Percentiles rank a stretch among this genome's conserved stretches.
Conservation (phyloP, 64 coral and sea anemone genomes). For the Montipora sp. region DNA sequence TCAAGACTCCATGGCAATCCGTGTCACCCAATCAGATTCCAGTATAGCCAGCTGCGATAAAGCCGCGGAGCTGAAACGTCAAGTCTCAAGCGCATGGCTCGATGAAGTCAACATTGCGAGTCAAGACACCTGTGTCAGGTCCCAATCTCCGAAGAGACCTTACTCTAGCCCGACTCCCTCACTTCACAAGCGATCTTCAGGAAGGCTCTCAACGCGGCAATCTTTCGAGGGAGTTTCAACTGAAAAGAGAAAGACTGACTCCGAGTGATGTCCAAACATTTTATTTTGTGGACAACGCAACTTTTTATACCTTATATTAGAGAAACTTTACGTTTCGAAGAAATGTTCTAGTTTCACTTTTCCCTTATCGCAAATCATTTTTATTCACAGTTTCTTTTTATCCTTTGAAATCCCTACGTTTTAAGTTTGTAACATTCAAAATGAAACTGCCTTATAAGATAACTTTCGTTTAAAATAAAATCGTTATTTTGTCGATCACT, state of each 20-base stretch:
- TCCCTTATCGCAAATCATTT: neutral
- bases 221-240: conserved; percentile 10
- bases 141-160: neutral
- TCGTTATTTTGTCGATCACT: too few species aligned
- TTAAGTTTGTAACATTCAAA: neutral
- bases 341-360: neutral
- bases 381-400: neutral
- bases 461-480: neutral
- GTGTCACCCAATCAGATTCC: conserved; percentile 73
- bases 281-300: neutral
- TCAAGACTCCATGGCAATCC: conserved; percentile 46
- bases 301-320: neutral
- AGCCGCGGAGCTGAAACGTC: conserved; percentile 64
- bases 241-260: neutral
- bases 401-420: too few species aligned
- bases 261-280: neutral
- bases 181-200: neutral
- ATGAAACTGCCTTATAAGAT: neutral
- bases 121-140: neutral
- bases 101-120: neutral
- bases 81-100: conserved; percentile 71
- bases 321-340: neutral
- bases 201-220: neutral
- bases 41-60: conserved; percentile 63
- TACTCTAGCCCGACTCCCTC: conserved; percentile 41